Percentiles rank a stretch among this genome's conserved stretches.
phyloP scores from a whole-genome alignment of 1,140 invertebrate species.

The Drosophila melanogaster region DNA sequence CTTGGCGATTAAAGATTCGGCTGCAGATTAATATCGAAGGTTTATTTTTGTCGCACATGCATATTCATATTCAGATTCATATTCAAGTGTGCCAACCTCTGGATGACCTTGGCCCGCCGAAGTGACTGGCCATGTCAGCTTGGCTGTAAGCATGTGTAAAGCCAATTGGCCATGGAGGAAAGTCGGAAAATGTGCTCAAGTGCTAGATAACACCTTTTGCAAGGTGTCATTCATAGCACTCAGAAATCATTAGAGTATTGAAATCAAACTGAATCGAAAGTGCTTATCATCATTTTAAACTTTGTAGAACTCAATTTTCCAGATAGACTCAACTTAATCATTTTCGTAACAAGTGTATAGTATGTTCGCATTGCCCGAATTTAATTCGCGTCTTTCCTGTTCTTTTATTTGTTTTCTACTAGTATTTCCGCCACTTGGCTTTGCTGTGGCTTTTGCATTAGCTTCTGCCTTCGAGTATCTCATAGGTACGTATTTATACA shows the following conservation, averaged over 20 bases:
- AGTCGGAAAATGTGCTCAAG: not conserved
- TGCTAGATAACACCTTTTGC: too few relatives aligned
- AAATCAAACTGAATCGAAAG: too few relatives aligned
- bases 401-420: slow-evolving; percentile 54
- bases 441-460: slow-evolving; percentile 63
- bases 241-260: too few relatives aligned
- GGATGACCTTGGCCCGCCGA: slow-evolving; percentile 13
- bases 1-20: slow-evolving; percentile 27
- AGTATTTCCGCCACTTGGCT: slow-evolving; percentile 44
- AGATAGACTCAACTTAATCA: not conserved
- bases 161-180: slow-evolving; percentile 7
- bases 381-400: slow-evolving; percentile 36
- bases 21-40: slow-evolving; percentile 25
- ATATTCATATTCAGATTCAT: slow-evolving; percentile 18
- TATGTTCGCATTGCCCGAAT: slow-evolving; percentile 24
- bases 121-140: slow-evolving; percentile 16
- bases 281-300: too few relatives aligned
- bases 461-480: slow-evolving; percentile 53
- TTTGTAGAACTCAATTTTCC: too few relatives aligned
- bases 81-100: slow-evolving; percentile 26
- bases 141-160: slow-evolving; percentile 23
- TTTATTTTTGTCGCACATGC: slow-evolving; percentile 14
- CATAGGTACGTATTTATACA: slow-evolving; percentile 22
- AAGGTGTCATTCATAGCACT: too few relatives aligned
- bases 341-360: slow-evolving; percentile 17